Evolutionary conservation across 2,888 invertebrate species (phyloP).

Genomic region (Harpalus rubripes): DNA sequence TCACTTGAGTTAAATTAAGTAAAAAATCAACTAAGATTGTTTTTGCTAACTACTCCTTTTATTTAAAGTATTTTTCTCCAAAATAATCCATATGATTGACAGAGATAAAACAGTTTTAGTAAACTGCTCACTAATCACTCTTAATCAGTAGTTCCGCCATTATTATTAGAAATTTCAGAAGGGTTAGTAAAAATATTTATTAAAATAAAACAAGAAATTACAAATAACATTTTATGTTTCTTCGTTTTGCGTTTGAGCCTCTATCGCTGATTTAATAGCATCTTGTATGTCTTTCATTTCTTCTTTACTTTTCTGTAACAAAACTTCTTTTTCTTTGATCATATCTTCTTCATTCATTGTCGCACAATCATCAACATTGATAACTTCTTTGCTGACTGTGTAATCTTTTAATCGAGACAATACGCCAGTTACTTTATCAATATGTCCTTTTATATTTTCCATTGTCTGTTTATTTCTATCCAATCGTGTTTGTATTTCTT

Average conservation of each 20-base stretch:
- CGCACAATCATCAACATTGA: constrained; percentile 1
- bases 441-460: constrained; percentile 58
- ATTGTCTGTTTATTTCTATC: constrained; percentile 65
- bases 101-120: no score
- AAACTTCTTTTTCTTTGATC: constrained; percentile 19
- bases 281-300: constrained; percentile 13
- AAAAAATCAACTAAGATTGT: no score
- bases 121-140: no score
- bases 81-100: no score
- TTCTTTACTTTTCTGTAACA: constrained; percentile 4
- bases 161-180: no score
- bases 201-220: constrained; percentile 26
- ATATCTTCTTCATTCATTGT: neutral
- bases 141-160: no score
- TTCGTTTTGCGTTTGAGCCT: neutral
- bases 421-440: constrained; percentile 65
- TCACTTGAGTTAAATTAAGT: no score
- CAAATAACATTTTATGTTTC: neutral
- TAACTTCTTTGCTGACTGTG: constrained; percentile 21
- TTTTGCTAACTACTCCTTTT: no score
- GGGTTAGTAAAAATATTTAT: neutral
- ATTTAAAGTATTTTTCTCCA: no score
- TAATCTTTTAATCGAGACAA: constrained; percentile 25
- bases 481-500: constrained; percentile 60
- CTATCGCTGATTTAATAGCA: neutral